phyloP scores from a whole-genome alignment of 2,113 vertebrate genomes.

The Uropsilus gracilis region DNA sequence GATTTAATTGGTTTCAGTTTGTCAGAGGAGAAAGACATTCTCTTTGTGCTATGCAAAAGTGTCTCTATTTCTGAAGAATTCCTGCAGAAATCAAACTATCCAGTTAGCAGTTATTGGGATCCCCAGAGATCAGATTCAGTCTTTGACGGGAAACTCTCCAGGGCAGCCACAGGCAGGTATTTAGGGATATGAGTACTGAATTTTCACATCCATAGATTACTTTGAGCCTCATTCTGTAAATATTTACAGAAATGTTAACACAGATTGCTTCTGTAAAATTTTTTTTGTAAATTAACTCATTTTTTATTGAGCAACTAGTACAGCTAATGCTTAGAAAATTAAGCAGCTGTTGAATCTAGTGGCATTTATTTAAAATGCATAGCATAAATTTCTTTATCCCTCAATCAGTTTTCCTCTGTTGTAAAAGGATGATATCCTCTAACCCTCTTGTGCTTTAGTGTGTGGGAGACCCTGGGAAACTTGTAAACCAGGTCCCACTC shows the following conservation, averaged over 20 bases:
- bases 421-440: background rate
- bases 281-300: background rate
- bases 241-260: background rate
- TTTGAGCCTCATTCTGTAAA: background rate
- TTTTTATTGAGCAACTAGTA: background rate
- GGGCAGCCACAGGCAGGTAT: background rate
- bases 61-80: background rate
- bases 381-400: background rate
- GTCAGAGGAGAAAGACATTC: slow-evolving; percentile 49
- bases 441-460: background rate
- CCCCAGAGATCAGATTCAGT: background rate
- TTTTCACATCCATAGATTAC: background rate
- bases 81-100: background rate
- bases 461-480: background rate
- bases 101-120: slow-evolving; percentile 6
- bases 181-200: background rate
- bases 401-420: background rate
- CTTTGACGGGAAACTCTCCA: background rate
- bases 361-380: background rate
- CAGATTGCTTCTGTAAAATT: background rate
- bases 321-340: background rate
- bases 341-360: background rate
- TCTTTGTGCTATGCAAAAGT: background rate
- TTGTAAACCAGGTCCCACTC: background rate
- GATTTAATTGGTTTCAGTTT: slow-evolving; percentile 63